Percentiles rank a stretch among this genome's conserved stretches.
These are phyloP conservation scores for Kryptolebias ocellatus DNA, from an alignment of 2,797 vertebrate species.

Conservation along the genomic window DNA sequence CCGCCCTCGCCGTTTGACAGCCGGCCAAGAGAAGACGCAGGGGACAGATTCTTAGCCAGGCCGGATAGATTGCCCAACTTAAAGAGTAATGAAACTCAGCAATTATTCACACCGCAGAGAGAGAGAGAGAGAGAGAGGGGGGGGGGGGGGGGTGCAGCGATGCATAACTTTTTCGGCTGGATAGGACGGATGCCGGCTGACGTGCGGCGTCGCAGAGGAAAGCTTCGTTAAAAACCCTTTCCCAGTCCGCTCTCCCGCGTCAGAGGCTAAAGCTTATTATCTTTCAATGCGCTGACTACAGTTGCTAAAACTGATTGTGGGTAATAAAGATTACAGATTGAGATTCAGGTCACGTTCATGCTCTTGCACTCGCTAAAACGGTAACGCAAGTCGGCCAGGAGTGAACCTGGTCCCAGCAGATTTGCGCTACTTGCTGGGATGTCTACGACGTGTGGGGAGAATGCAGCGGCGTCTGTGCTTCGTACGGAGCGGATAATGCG, in stretches of 20 bases:
- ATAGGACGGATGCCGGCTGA: conserved; percentile 12
- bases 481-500: conserved; percentile 58
- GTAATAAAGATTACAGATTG: conserved; percentile 41
- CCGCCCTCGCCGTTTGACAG: conserved; percentile 45
- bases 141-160: background rate
- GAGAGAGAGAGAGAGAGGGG: no score
- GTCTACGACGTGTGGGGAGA: conserved; percentile 51
- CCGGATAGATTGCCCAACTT: conserved; percentile 50
- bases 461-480: conserved; percentile 57
- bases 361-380: conserved; percentile 29
- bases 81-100: conserved; percentile 52
- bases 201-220: conserved; percentile 7
- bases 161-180: conserved; percentile 39
- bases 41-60: conserved; percentile 59
- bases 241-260: background rate
- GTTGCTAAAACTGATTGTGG: conserved; percentile 9
- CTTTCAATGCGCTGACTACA: conserved; percentile 19
- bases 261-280: conserved; percentile 22
- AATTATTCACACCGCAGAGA: conserved; percentile 37
- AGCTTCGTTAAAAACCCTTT: no score
- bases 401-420: conserved; percentile 11
- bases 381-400: conserved; percentile 21
- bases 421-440: conserved; percentile 32
- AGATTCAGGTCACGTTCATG: conserved; percentile 52
- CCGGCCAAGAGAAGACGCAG: conserved; percentile 57